phyloP scores from a whole-genome alignment of 2,113 vertebrate genomes.

The Muscicapa adusta region DNA sequence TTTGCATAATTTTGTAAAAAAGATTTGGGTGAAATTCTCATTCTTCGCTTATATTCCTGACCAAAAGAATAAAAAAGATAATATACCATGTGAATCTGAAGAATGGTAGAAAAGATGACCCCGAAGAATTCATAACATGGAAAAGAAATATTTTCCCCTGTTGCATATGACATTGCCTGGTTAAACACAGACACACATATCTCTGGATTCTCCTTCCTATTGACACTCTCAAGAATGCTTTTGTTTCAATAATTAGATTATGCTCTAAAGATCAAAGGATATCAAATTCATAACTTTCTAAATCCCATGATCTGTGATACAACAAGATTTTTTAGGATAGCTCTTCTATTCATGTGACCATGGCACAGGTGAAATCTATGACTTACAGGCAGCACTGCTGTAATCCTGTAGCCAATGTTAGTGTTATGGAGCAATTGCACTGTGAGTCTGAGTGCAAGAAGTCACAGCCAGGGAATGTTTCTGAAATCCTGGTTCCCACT shows the following conservation, averaged over 20 bases:
- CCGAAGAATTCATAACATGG: not conserved
- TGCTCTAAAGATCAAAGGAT: not conserved
- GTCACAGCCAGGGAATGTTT: not conserved
- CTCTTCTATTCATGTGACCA: not conserved
- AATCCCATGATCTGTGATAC: not conserved
- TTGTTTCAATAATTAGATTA: not conserved
- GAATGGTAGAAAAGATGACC: not conserved
- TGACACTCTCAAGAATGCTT: not conserved
- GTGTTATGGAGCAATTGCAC: not conserved
- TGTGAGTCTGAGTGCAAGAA: not conserved
- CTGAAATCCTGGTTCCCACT: not conserved
- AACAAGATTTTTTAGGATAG: not conserved
- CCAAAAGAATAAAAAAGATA: not conserved
- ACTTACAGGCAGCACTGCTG: not conserved
- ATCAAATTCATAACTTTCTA: not conserved
- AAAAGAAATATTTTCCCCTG: not conserved
- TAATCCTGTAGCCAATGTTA: not conserved
- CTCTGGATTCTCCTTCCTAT: not conserved
- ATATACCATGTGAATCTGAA: not conserved
- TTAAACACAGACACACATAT: not conserved
- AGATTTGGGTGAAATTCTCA: not conserved
- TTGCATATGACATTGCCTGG: rapidly evolving
- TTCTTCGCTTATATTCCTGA: not conserved
- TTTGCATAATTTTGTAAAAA: not conserved
- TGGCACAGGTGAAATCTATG: not conserved